Evolutionary conservation across 2,888 invertebrate genomes (phyloP), one percentile per base, ranked within the genome.

Genomic region (Diarsia brunnea): DNA sequence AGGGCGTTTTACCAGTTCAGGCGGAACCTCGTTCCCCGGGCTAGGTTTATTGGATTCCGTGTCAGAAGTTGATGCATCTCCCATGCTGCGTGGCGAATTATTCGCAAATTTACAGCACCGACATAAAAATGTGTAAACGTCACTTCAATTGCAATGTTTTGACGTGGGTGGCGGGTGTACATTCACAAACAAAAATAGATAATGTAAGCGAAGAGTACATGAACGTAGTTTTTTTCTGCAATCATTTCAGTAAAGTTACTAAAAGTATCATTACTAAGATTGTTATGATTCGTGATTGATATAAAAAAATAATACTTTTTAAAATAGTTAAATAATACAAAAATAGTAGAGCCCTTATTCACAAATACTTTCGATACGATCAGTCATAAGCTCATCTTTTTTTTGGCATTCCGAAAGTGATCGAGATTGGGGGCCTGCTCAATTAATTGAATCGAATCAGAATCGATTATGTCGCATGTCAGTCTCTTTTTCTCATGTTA

Each of bases 121-220:
- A 93, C 93, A 94, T 93, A 93, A 94, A 93, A 96, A 91, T 94
- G 91, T 95, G 95, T 95, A 96, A 96, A 96, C 96, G 96, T 96
- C 96, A 96, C 95, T 92, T 89, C 90, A 86, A 87, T 90, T 87
- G 85, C 89, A 95, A 94, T 95, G 95, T 95, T 95, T 95, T 95
- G 95, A 95, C 93, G 90, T 91, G 86, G 85, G 79, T 70, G 60
- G 68, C n/a, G 53, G 51, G 75, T 75, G 75, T 73, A 86, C 79
- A 84, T 79, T 78, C 68, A 78, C 58, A 67, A 81, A 84, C 81
- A 80, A 84, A 65, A 66, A 69, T 79, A 79, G 47, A 43, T 53
- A n/a, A 19, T 21, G 0, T 64, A 49, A 68, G 55, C 38, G 2
- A 58, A 69, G 64, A 65, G 14, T 78, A 58, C 60, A 75, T 60